Percentiles rank a stretch among this genome's conserved stretches.
phyloP scores from a whole-genome alignment of 2,888 invertebrate species.

The Mesorhabditis sp. region DNA sequence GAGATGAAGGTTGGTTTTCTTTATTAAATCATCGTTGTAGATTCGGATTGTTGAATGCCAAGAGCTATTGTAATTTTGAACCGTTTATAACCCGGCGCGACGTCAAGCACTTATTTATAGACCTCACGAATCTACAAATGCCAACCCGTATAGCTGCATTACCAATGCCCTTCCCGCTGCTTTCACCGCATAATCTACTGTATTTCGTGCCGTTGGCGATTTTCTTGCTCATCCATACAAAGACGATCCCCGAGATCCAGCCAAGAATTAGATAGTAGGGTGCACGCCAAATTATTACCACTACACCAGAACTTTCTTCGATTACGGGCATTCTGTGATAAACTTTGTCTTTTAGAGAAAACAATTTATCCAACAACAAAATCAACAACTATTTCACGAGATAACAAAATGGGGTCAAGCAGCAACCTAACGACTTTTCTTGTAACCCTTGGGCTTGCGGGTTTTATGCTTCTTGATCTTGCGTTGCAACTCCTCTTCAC shows the following conservation, averaged over 20 bases:
- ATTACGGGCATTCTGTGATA: neutral
- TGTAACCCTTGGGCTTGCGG: constrained; percentile 19
- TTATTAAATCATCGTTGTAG: no score
- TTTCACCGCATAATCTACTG: neutral
- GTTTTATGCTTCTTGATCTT: constrained; percentile 17
- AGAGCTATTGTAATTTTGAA: no score
- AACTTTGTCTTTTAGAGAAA: neutral
- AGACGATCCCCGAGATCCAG: constrained; percentile 5
- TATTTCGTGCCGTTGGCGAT: neutral
- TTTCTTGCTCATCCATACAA: neutral
- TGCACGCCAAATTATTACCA: no score
- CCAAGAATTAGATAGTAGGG: neutral
- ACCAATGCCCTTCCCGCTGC: neutral
- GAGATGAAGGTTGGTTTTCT: no score
- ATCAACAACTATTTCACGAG: neutral
- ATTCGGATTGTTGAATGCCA: no score
- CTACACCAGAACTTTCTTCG: no score
- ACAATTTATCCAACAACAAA: neutral
- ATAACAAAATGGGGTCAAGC: neutral
- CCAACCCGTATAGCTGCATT: neutral
- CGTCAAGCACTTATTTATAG: no score
- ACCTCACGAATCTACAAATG: neutral
- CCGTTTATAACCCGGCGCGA: no score
- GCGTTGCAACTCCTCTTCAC: constrained; percentile 31
- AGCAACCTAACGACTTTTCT: constrained; percentile 17